Percentiles rank a stretch among this genome's conserved stretches.
These are phyloP conservation scores for Lissocephala sabroskyi DNA, from an alignment of 2,888 invertebrate genomes.

Conservation along the genomic window DNA sequence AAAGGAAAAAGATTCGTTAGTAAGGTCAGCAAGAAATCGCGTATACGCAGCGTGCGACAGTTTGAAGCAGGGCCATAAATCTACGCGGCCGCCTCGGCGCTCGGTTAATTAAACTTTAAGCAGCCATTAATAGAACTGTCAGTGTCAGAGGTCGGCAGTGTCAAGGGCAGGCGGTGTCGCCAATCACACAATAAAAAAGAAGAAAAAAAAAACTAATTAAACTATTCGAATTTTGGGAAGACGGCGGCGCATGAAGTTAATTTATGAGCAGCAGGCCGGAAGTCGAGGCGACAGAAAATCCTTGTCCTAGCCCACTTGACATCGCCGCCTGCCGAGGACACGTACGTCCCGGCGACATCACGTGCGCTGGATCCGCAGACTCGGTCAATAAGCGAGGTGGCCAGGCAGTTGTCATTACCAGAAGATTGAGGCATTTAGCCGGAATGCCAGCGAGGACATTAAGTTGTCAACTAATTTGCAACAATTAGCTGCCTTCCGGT, in stretches of 20 bases:
- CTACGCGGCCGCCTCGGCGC: neutral
- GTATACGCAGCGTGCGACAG: slow-evolving; percentile 15
- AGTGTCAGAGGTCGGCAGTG: slow-evolving; percentile 33
- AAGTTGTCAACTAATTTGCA: slow-evolving; percentile 67
- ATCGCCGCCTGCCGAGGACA: slow-evolving; percentile 37
- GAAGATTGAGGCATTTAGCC: slow-evolving; percentile 60
- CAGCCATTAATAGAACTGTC: slow-evolving; percentile 50
- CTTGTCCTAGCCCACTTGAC: slow-evolving; percentile 48
- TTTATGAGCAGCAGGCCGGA: slow-evolving; percentile 34
- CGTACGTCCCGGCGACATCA: slow-evolving; percentile 38
- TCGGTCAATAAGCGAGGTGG: neutral
- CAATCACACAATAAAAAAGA: slow-evolving; percentile 17
- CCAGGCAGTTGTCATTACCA: slow-evolving; percentile 37
- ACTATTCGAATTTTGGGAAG: slow-evolving; percentile 63
- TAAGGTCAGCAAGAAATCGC: slow-evolving; percentile 1
- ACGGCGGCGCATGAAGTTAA: slow-evolving; percentile 41
- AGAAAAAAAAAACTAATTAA: slow-evolving; percentile 61
- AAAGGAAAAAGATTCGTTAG: neutral
- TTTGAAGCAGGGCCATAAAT: no score
- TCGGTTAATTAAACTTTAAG: slow-evolving; percentile 52
- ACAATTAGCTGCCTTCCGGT: slow-evolving; percentile 41
- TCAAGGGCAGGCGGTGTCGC: slow-evolving; percentile 6
- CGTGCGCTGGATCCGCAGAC: slow-evolving; percentile 25
- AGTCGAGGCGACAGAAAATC: slow-evolving; percentile 5
- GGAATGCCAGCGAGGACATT: slow-evolving; percentile 57